Conservation (phyloP, 1,140 invertebrate genomes). For the Orius insidiosus region DNA sequence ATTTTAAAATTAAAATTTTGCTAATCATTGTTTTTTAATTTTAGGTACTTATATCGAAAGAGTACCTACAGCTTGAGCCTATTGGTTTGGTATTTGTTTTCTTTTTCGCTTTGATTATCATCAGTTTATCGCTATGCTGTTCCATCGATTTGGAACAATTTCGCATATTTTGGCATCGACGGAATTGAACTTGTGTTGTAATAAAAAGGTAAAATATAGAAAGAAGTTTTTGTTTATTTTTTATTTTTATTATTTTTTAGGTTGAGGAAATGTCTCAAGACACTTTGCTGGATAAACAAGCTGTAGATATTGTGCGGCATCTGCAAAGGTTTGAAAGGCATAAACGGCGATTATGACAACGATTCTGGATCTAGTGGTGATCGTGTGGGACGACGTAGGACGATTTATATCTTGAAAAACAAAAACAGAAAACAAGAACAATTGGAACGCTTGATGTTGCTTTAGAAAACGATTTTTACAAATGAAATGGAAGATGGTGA, state of each 20-base stretch:
- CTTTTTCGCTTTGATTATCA: conserved; percentile 89
- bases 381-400: conserved; percentile 63
- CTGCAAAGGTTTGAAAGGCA: conserved; percentile 71
- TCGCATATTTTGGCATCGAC: conserved; percentile 95
- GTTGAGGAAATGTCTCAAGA: conserved; percentile 73
- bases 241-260: conserved; percentile 28
- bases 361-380: conserved; percentile 66
- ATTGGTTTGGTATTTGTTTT: conserved; percentile 95
- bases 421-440: conserved; percentile 73
- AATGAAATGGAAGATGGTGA: conserved; percentile 48
- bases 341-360: conserved; percentile 80
- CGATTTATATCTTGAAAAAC: conserved; percentile 79
- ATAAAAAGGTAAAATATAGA: conserved; percentile 47
- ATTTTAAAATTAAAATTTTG: conserved; percentile 8
- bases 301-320: conserved; percentile 82
- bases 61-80: conserved; percentile 81
- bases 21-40: conserved; percentile 23
- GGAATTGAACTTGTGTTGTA: conserved; percentile 72
- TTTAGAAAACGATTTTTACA: conserved; percentile 79
- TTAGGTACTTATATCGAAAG: conserved; percentile 67
- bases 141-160: conserved; percentile 95
- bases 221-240: conserved; percentile 8
- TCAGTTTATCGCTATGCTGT: conserved; percentile 97
- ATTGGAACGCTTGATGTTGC: conserved; percentile 86
- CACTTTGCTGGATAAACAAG: conserved; percentile 74